Evolutionary conservation across 2,888 invertebrate genomes (phyloP).

Genomic region (Thereva unica): DNA sequence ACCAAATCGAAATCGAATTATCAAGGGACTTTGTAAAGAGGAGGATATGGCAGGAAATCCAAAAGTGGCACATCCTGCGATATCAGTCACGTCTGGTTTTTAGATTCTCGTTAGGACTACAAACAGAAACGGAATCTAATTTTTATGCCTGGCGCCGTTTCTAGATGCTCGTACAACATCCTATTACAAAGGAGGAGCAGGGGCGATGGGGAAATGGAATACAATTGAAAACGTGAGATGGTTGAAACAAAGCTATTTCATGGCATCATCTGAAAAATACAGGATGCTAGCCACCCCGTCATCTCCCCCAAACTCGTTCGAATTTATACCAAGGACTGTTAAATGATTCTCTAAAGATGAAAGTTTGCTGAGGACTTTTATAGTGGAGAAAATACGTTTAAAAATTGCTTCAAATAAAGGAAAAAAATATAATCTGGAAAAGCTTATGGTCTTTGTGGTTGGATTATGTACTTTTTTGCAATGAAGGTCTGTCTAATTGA

Average conservation of each 20-base stretch:
- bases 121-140: conserved; percentile 32
- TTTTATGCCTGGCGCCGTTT: conserved; percentile 26
- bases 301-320: too few relatives aligned
- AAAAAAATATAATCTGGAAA: too few relatives aligned
- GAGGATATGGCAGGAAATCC: conserved; percentile 25
- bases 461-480: too few relatives aligned
- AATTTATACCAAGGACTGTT: too few relatives aligned
- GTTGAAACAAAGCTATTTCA: conserved; percentile 29
- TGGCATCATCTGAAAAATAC: conserved; percentile 19
- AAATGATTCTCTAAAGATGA: too few relatives aligned
- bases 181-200: not conserved
- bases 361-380: too few relatives aligned
- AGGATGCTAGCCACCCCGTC: too few relatives aligned
- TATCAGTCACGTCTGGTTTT: conserved; percentile 35
- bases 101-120: conserved; percentile 30
- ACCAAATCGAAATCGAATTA: conserved; percentile 35
- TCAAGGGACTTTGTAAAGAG: conserved; percentile 22
- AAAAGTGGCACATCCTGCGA: conserved; percentile 24
- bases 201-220: conserved; percentile 6
- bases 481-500: too few relatives aligned
- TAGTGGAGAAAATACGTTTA: too few relatives aligned
- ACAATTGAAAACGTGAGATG: conserved; percentile 34
- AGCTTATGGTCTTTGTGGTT: too few relatives aligned
- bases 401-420: too few relatives aligned
- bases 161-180: not conserved